phyloP scores from a whole-genome alignment of 2,113 vertebrate genomes.

The Callocephalon fimbriatum region DNA sequence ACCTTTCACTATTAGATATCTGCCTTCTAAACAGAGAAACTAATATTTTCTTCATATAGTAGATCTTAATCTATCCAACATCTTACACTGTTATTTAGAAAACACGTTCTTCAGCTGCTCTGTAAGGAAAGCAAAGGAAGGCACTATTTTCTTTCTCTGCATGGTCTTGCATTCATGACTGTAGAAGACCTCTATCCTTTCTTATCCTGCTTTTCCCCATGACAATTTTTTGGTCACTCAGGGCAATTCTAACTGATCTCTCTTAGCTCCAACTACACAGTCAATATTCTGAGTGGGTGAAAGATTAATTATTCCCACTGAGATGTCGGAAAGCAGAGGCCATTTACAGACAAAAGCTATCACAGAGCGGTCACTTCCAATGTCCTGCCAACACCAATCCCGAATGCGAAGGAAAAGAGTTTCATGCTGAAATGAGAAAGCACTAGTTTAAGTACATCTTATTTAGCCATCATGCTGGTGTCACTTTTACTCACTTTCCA shows the following conservation, averaged over 20 bases:
- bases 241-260: not conserved
- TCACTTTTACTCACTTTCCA: slow-evolving; percentile 1
- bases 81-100: slow-evolving; percentile 1
- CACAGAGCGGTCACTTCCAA: not conserved
- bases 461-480: not conserved
- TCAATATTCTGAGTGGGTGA: not conserved
- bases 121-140: not conserved
- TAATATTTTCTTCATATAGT: not conserved
- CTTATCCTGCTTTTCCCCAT: not conserved
- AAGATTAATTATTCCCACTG: slow-evolving; percentile 38
- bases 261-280: not conserved
- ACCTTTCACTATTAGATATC: not conserved
- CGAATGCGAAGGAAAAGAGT: slow-evolving; percentile 12
- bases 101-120: not conserved
- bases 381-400: not conserved
- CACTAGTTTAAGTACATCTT: not conserved
- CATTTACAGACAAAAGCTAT: slow-evolving; percentile 22
- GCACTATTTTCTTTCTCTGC: not conserved
- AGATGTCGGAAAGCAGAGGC: slow-evolving; percentile 12
- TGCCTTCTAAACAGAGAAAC: not conserved
- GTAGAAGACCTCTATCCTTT: not conserved
- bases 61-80: not conserved
- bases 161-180: not conserved
- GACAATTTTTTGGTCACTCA: slow-evolving; percentile 14
- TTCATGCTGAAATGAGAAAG: not conserved